phyloP scores from a whole-genome alignment of 2,888 invertebrate genomes.

The Clivina fossor region DNA sequence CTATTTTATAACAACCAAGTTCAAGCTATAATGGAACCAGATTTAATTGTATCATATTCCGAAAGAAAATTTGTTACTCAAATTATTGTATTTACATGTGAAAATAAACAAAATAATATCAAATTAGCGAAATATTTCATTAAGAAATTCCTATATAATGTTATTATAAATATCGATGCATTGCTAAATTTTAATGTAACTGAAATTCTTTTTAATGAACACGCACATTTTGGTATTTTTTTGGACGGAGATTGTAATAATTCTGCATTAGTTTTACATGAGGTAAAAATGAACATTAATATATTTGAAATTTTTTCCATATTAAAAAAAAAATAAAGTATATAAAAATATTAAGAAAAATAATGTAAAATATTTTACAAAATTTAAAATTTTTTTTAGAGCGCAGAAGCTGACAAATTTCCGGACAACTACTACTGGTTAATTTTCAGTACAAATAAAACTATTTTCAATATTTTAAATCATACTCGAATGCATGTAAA shows the following conservation, averaged over 20 bases:
- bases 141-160: conserved; percentile 20
- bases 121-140: conserved; percentile 31
- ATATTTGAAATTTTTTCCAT: too few relatives aligned
- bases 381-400: too few relatives aligned
- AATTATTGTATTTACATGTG: conserved; percentile 1
- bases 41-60: conserved; percentile 7
- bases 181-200: neutral
- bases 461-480: conserved; percentile 3
- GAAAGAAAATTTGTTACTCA: neutral
- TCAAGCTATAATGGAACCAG: neutral
- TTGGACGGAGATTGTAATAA: conserved; percentile 37
- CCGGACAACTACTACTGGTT: conserved; percentile 24
- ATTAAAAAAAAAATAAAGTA: too few relatives aligned
- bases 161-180: neutral
- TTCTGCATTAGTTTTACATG: conserved; percentile 22
- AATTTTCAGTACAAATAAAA: conserved; percentile 8
- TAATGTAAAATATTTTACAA: too few relatives aligned
- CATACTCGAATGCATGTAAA: conserved; percentile 7
- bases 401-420: conserved; percentile 10
- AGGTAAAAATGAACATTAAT: conserved; percentile 26
- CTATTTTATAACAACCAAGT: neutral
- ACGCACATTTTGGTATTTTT: conserved; percentile 35
- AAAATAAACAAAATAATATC: conserved; percentile 27
- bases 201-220: conserved; percentile 16
- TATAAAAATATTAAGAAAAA: too few relatives aligned